Evolutionary conservation across 2,113 vertebrate genomes (phyloP).

Genomic region (Clupea harengus): DNA sequence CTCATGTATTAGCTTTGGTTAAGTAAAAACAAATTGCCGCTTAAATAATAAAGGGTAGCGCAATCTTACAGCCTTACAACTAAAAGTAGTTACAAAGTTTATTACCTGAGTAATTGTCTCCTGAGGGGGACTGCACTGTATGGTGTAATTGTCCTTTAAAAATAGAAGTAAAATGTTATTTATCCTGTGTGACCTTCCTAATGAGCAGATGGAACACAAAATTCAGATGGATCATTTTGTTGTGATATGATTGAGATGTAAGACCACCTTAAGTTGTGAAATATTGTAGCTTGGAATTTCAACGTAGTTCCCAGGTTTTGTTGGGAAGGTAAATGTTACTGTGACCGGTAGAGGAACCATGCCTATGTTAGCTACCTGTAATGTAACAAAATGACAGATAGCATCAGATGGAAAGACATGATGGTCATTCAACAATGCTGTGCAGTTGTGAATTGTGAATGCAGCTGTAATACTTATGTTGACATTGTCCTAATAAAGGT

Average conservation of each 20-base stretch:
- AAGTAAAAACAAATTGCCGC: neutral
- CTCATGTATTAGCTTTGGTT: neutral
- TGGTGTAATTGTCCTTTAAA: neutral
- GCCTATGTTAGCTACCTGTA: neutral
- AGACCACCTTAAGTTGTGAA: neutral
- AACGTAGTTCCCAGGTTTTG: neutral
- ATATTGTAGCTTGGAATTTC: neutral
- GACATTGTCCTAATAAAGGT: neutral
- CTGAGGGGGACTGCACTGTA: neutral
- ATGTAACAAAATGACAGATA: neutral
- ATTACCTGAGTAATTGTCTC: neutral
- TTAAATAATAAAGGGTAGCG: neutral
- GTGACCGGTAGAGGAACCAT: neutral
- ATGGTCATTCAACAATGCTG: no score
- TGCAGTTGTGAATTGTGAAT: no score
- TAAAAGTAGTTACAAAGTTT: neutral
- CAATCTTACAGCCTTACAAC: neutral
- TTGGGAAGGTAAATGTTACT: neutral
- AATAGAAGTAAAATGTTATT: neutral
- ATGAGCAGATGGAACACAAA: neutral
- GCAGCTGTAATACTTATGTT: no score
- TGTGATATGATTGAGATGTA: neutral
- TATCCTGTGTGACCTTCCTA: neutral
- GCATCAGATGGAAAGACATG: no score
- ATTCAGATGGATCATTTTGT: neutral